Conservation (phyloP, 2,113 vertebrate species). For the Craseonycteris thonglongyai region DNA sequence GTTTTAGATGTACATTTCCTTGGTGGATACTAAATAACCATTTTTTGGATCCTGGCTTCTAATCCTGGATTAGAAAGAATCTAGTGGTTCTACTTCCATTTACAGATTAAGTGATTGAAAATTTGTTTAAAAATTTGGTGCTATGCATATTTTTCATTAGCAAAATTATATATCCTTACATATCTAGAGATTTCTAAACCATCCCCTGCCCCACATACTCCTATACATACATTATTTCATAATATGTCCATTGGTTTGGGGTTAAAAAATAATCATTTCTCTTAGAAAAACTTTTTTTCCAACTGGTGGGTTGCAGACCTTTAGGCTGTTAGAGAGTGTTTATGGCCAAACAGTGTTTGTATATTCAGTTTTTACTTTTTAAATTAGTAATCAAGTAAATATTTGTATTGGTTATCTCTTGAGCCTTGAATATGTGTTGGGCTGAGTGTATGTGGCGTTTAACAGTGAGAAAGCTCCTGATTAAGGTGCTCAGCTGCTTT, state of each 20-base stretch:
- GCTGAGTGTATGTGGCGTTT: not conserved
- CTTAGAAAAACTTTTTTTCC: not conserved
- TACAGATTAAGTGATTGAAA: not conserved
- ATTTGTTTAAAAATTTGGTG: not conserved
- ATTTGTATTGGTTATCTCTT: not conserved
- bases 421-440: not conserved
- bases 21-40: not conserved
- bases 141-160: not conserved
- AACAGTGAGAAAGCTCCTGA: not conserved
- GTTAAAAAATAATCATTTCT: not conserved
- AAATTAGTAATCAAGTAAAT: not conserved
- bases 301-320: not conserved
- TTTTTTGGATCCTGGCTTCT: not conserved
- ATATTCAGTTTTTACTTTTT: constrained; percentile 1
- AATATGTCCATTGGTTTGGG: not conserved
- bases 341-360: not conserved
- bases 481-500: not conserved
- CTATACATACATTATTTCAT: not conserved
- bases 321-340: not conserved
- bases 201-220: no score
- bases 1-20: not conserved
- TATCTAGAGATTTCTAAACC: not conserved
- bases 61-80: not conserved
- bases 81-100: not conserved
- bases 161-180: not conserved